These are phyloP conservation scores for Argynnis bischoffii DNA, from an alignment of 2,888 invertebrate genomes.

Conservation along the genomic window DNA sequence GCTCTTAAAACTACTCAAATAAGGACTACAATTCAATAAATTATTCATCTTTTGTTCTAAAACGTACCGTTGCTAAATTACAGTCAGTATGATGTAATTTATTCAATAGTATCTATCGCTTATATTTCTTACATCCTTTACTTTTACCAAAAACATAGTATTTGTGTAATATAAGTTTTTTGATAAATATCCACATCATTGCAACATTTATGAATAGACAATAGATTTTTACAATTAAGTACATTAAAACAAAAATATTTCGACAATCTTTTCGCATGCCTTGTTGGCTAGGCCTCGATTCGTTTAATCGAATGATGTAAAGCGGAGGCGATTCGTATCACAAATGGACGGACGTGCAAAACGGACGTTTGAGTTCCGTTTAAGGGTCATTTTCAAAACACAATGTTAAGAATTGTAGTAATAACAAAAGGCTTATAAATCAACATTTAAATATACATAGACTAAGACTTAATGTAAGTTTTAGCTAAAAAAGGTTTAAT, in stretches of 20 bases:
- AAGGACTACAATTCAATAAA: neutral
- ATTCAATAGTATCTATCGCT: conserved; percentile 4
- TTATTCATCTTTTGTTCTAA: neutral
- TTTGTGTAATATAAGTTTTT: neutral
- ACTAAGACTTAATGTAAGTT: neutral
- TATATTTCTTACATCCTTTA: neutral
- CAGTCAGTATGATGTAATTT: conserved; percentile 16
- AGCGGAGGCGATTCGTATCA: conserved; percentile 39
- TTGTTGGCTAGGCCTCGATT: conserved; percentile 27
- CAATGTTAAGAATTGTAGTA: conserved; percentile 6
- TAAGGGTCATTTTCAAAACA: conserved; percentile 21
- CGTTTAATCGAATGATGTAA: conserved; percentile 33
- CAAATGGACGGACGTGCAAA: conserved; percentile 37
- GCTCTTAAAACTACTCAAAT: neutral
- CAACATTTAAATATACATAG: neutral
- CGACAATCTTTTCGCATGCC: conserved; percentile 11
- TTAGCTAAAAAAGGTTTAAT: neutral
- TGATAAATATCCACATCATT: neutral
- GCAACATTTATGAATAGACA: neutral
- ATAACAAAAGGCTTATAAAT: conserved; percentile 16
- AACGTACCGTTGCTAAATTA: conserved; percentile 5
- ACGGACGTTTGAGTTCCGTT: conserved; percentile 33
- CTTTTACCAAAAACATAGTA: too few species aligned
- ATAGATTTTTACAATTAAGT: neutral
- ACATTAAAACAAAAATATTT: neutral